Evolutionary conservation across 2,797 vertebrate genomes (phyloP).

Genomic region (Anas bernieri): DNA sequence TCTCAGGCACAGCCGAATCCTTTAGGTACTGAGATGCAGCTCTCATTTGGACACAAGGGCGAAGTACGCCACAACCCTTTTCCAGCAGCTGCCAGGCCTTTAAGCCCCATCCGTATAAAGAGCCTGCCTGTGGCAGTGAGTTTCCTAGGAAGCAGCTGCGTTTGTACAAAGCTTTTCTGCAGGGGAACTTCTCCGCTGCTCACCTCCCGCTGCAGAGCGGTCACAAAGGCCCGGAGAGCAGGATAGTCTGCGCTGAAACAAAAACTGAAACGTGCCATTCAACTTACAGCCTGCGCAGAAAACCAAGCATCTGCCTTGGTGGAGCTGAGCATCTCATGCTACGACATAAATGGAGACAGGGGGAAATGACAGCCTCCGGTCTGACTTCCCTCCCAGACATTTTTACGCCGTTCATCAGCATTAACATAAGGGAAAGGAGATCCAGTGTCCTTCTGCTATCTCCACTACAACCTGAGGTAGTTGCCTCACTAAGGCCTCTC

Average conservation of each 20-base stretch:
- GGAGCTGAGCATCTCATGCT: neutral
- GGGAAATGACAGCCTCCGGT: neutral
- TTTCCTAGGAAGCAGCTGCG: constrained; percentile 5
- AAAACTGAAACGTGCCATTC: neutral
- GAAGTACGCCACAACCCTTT: rapidly evolving
- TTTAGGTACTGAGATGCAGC: neutral
- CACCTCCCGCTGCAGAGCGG: neutral
- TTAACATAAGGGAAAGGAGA: neutral
- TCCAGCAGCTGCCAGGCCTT: neutral
- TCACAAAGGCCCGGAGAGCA: neutral
- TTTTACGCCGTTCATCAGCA: constrained; percentile 1
- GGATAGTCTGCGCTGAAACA: neutral
- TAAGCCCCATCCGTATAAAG: neutral
- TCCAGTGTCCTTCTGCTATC: neutral
- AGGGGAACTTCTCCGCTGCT: neutral
- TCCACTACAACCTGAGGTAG: neutral
- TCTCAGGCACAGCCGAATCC: neutral
- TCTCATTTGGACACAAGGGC: neutral
- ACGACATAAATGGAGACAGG: neutral
- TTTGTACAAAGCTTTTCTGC: constrained; percentile 9
- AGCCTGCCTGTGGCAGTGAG: neutral
- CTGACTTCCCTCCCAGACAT: neutral
- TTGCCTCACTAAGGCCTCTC: neutral
- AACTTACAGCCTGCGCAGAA: neutral
- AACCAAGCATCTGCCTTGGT: neutral